A percentile compares a stretch with the other conserved stretches of the same genome.
phyloP scores from a whole-genome alignment of 2,888 invertebrate species.

The Nephrotoma flavescens region DNA sequence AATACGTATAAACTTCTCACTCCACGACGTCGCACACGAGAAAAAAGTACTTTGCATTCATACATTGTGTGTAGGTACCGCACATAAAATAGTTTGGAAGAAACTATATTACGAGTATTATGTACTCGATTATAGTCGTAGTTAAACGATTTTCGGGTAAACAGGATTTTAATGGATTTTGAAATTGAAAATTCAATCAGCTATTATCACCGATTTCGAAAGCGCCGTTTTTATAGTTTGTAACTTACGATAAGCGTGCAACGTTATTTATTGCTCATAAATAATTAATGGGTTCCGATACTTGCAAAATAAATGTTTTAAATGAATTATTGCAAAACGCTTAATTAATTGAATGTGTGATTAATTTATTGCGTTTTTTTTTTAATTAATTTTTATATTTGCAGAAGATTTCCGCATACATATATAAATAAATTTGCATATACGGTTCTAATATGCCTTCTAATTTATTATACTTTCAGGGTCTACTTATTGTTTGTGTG shows the following conservation, averaged over 20 bases:
- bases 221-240: neutral
- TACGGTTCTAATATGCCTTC: neutral
- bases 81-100: neutral
- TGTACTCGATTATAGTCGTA: neutral
- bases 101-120: neutral
- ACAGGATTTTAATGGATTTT: neutral
- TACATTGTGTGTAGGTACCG: neutral
- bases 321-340: neutral
- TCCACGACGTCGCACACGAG: neutral
- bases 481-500: conserved; percentile 19
- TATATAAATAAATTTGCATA: neutral
- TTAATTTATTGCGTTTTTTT: neutral
- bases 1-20: neutral
- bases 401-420: neutral
- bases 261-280: neutral
- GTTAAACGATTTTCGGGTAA: neutral
- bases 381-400: no score
- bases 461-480: conserved; percentile 18
- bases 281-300: neutral
- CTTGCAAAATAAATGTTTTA: neutral
- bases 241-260: neutral
- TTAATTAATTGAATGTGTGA: neutral
- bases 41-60: neutral
- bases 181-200: neutral
- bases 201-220: neutral